Evolutionary conservation across 2,797 vertebrate genomes (phyloP), one percentile per base, ranked within the genome.

Genomic region (Crenichthys baileyi): DNA sequence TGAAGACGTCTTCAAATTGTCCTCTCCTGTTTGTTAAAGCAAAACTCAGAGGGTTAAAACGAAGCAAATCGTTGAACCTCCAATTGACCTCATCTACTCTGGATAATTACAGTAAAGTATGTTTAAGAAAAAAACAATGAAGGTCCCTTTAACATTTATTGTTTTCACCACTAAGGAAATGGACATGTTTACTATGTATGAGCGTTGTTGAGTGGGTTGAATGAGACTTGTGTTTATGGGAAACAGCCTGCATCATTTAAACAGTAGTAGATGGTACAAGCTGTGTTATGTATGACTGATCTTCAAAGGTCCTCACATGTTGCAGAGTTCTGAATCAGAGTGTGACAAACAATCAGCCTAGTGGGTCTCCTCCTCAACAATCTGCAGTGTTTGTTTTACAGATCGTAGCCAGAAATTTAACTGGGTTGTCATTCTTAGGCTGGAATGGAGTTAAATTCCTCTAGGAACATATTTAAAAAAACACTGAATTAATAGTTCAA

Each of bases 121-220:
- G 77, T 75, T 81, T 77, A 31, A 78, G 61, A 5, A 87, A 76
- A 73, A 81, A 7, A 68, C 36, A 24, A 44, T 73, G 44, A 89
- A 93, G 91, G 96, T 96, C 96, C 96, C 96, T 96, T 96, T 96
- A 96, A 95, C 96, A 71, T 95, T 94, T 95, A 95, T 92, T 94
- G 93, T 94, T 93, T 93, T 93, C 91, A 92, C 83, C 51, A 60
- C 61, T 76, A 46, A 81, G 73, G n/a, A 81, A 79, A 72, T 83
- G 46, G 39, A 46, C 82, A 63, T 78, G 74, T 55, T 74, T 88
- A 13, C 24, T 85, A 58, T 80, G 3, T 90, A 24, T 78, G 15
- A 88, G 24, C 8, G 84, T 61, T 83, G 72, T 67, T 79, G 0
- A 81, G 78, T 63, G 79, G 85, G 41, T 20, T 86, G 72, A 83